phyloP scores from a whole-genome alignment of 2,888 invertebrate species.

The Netelia inedita region DNA sequence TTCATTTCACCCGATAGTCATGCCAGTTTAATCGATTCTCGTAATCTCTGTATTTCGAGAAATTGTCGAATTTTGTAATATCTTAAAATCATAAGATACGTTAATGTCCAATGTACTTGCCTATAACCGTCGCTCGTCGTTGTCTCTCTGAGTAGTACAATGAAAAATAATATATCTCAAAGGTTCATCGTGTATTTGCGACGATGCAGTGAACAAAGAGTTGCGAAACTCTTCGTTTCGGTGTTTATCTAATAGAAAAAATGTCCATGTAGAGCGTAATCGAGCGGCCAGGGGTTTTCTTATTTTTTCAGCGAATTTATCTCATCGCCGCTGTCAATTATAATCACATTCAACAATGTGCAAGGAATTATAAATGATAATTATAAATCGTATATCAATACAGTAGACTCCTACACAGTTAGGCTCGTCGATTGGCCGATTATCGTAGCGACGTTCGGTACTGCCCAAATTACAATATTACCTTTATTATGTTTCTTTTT shows the following conservation, averaged over 20 bases:
- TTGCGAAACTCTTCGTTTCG: conserved; percentile 62
- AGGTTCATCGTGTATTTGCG: conserved; percentile 67
- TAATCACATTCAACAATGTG: conserved; percentile 39
- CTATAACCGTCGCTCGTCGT: neutral
- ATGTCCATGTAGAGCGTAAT: conserved; percentile 46
- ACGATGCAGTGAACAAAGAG: conserved; percentile 73
- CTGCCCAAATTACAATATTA: conserved; percentile 33
- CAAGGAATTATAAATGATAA: conserved; percentile 76
- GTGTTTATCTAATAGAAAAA: conserved; percentile 44
- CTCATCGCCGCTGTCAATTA: conserved; percentile 64
- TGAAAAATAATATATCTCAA: conserved; percentile 36
- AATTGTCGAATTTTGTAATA: neutral
- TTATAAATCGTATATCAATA: conserved; percentile 79
- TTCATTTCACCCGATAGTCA: neutral
- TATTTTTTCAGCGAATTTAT: conserved; percentile 53
- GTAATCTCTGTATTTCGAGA: neutral
- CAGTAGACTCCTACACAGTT: conserved; percentile 75
- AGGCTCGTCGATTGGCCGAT: conserved; percentile 71
- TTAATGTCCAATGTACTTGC: neutral
- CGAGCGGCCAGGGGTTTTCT: conserved; percentile 58
- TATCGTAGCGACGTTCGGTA: conserved; percentile 56
- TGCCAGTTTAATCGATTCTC: neutral
- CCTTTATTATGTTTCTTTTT: conserved; percentile 40
- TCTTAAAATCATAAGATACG: neutral
- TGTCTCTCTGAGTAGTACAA: neutral